Percentiles rank a stretch among this genome's conserved stretches.
phyloP scores from a whole-genome alignment of 2,113 vertebrate genomes.

The Coracopsis vasa region DNA sequence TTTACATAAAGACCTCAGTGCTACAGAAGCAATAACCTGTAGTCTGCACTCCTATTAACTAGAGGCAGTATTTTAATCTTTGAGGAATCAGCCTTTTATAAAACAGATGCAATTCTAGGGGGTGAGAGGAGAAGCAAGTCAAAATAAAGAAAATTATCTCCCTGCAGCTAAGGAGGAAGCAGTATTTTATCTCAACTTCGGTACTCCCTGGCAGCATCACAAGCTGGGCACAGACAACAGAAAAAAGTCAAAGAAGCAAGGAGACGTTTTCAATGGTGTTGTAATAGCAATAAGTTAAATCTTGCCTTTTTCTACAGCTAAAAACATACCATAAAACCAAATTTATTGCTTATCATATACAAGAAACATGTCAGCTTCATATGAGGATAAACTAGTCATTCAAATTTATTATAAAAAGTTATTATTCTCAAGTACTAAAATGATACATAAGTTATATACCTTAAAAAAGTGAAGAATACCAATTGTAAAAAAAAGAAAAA shows the following conservation, averaged over 20 bases:
- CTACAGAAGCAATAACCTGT: not conserved
- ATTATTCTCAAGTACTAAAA: conserved; percentile 3
- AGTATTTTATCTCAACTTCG: not conserved
- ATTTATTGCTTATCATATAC: not conserved
- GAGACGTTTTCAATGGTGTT: not conserved
- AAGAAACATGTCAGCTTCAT: not conserved
- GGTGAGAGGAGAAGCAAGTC: not conserved
- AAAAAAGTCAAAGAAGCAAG: not conserved
- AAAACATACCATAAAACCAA: not conserved
- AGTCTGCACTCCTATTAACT: not conserved
- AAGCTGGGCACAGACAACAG: not conserved
- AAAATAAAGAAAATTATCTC: not conserved
- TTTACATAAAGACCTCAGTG: not conserved
- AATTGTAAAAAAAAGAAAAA: not conserved
- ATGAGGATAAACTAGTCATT: not conserved
- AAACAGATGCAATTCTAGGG: not conserved
- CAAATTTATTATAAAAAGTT: conserved; percentile 16
- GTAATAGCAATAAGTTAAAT: not conserved
- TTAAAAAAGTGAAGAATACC: not conserved
- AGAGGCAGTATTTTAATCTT: not conserved
- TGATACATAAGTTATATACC: not conserved
- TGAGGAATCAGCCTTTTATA: not conserved
- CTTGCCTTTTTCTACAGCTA: not conserved
- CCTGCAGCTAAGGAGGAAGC: not conserved
- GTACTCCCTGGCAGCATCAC: not conserved